These are phyloP conservation scores for Andricus quercusramuli DNA, from an alignment of 2,888 invertebrate species.

Conservation along the genomic window DNA sequence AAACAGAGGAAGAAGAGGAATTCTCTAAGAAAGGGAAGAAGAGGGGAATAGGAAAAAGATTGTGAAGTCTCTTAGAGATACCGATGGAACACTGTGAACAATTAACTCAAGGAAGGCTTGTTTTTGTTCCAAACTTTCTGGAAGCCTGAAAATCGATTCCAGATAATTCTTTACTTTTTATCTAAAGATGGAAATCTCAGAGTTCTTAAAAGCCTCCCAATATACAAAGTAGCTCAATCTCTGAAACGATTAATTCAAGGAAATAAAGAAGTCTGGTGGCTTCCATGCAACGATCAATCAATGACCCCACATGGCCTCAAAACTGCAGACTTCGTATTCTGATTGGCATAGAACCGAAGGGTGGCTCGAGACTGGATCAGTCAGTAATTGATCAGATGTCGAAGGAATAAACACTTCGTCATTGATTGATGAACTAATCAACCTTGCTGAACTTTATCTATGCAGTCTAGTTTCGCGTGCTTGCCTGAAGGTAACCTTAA, in stretches of 20 bases:
- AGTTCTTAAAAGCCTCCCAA: not conserved
- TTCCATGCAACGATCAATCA: constrained; percentile 64
- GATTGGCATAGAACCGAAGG: constrained; percentile 47
- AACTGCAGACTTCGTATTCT: constrained; percentile 58
- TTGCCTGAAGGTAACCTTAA: constrained; percentile 28
- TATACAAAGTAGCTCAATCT: not conserved
- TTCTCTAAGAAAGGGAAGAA: no score
- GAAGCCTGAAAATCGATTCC: no score
- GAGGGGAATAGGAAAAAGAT: no score
- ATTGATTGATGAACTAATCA: constrained; percentile 77
- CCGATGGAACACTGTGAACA: no score
- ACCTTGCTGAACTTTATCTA: constrained; percentile 60
- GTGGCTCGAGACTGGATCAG: constrained; percentile 63
- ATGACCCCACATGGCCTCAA: constrained; percentile 64
- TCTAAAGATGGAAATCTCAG: not conserved
- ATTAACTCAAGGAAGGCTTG: no score
- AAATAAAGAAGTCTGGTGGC: constrained; percentile 59
- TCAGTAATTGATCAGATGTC: constrained; percentile 73
- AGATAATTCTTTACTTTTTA: not conserved
- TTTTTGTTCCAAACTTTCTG: no score
- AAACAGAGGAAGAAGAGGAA: no score
- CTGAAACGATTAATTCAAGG: not conserved
- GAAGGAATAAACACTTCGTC: constrained; percentile 72
- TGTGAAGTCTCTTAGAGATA: no score
- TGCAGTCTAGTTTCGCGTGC: constrained; percentile 31